Conservation (phyloP, 2,888 invertebrate genomes). For the Tenthredo notha region DNA sequence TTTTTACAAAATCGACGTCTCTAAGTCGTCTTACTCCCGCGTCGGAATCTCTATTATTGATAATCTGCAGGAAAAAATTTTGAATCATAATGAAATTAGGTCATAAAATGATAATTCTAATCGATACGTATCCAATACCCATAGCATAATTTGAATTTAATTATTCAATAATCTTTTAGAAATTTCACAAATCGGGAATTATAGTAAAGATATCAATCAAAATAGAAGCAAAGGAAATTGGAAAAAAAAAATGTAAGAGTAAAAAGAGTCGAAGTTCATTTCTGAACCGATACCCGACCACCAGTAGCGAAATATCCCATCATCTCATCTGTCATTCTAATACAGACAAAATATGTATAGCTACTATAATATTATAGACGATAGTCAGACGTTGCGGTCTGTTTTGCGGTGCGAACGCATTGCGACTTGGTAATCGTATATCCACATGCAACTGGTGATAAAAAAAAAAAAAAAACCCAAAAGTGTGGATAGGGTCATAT, state of each 20-base stretch:
- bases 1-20: not conserved
- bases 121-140: not conserved
- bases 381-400: slow-evolving; percentile 39
- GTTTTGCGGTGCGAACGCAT: slow-evolving; percentile 20
- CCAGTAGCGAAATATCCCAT: slow-evolving; percentile 34
- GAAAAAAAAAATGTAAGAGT: not conserved
- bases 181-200: not conserved
- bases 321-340: slow-evolving; percentile 7
- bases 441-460: slow-evolving; percentile 27
- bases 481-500: not conserved
- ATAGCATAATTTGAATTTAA: not conserved
- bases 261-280: not conserved
- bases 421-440: slow-evolving; percentile 38
- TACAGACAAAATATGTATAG: not conserved
- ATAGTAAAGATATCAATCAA: not conserved
- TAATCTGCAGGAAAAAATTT: not conserved
- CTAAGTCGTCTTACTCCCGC: not conserved
- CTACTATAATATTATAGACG: slow-evolving; percentile 10
- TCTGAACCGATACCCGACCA: not conserved
- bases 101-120: not conserved
- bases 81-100: not conserved
- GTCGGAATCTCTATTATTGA: not conserved
- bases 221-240: not conserved
- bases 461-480: not conserved
- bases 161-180: not conserved